Evolutionary conservation across 2,113 vertebrate genomes (phyloP), one percentile per base, ranked within the genome.

Genomic region (Oophaga pumilio): DNA sequence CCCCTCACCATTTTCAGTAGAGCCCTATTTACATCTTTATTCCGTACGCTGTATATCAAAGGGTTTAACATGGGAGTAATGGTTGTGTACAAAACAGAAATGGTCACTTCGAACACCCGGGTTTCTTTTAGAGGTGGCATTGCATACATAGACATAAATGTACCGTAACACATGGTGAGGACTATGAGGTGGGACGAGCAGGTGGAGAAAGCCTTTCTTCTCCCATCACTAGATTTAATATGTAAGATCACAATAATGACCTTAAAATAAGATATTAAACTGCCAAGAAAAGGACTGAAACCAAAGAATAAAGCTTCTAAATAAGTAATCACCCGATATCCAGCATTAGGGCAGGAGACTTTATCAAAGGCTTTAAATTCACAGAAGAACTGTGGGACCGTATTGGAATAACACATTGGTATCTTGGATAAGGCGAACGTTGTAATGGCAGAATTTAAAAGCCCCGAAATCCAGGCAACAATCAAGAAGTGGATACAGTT

Each of bases 201-300:
- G 33, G 69, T 73, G 69, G 69, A 73, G 69, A 73, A 73, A 49
- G 69, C 17, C 69, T 73, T 73, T 18, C 12, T 73, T 49, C 69
- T 73, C 15, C 69, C 33, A 20, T 73, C 69, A 43, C 33, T 49
- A 49, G 69, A 43, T 20, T 43, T 43, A 9, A 73, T 73, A 18
- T 20, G 28, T 8, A 49, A 10, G 14, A 73, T 73, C 0, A 73
- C 33, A 9, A 49, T 9, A 6, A 73, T 43, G 1, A 73, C 33
- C 1, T 20, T 2, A 20, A 49, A 3, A 49, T 73, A 73, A 73
- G 33, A 73, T 43, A 73, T 73, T 18, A 73, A 7, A 33, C 68
- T 33, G 68, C 68, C 28, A 13, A 71, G 26, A 33, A 71, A 71
- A 71, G 68, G 68, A 6, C 24, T 2, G 4, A 71, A 11, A 33